Percentiles rank a stretch among this genome's conserved stretches.
Evolutionary conservation across 2,113 vertebrate species (phyloP).

Genomic region (Origma solitaria): DNA sequence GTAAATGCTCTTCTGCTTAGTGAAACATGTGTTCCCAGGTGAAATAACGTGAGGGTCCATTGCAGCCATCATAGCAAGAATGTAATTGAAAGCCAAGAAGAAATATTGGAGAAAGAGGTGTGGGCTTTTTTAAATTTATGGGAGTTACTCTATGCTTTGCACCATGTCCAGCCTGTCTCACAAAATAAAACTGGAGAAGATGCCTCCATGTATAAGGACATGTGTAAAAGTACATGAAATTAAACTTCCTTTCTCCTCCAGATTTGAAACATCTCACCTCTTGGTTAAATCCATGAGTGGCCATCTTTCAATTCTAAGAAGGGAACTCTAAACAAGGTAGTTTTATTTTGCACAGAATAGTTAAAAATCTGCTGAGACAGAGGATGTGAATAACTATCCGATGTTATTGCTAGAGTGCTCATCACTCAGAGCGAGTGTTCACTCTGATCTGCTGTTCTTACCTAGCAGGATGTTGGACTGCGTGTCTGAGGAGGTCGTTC

Average conservation of each 20-base stretch:
- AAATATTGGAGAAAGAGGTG: background rate
- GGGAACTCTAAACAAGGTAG: background rate
- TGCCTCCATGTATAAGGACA: background rate
- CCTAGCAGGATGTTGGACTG: background rate
- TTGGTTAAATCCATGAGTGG: background rate
- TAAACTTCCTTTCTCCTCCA: background rate
- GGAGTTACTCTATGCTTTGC: background rate
- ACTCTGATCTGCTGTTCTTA: background rate
- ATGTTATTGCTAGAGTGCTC: background rate
- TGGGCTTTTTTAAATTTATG: background rate
- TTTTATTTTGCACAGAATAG: background rate
- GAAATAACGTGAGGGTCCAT: background rate
- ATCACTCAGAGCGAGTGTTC: background rate
- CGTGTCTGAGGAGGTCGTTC: background rate
- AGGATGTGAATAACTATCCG: background rate
- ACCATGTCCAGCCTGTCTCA: background rate
- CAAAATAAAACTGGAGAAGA: background rate
- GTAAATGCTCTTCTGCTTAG: background rate
- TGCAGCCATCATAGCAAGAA: background rate
- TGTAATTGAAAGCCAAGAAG: background rate
- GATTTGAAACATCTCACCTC: background rate
- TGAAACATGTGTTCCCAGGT: background rate
- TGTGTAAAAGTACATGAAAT: rapidly evolving
- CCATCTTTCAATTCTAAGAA: background rate
- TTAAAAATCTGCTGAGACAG: background rate